Evolutionary conservation across 2,888 invertebrate species (phyloP).

Genomic region (Oeneis ivallda): DNA sequence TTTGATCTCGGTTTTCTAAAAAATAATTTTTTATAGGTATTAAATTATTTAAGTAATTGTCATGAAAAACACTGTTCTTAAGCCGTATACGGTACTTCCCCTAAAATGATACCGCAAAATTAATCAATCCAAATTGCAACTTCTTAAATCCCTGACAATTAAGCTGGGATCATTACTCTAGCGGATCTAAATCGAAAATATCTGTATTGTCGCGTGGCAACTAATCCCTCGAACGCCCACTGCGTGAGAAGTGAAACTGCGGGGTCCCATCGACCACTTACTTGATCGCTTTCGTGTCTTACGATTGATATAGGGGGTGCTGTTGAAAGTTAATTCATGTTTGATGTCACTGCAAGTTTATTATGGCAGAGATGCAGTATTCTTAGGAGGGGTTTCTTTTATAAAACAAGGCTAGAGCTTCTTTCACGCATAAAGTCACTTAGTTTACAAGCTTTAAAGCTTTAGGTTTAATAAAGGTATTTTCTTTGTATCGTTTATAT

Average conservation of each 20-base stretch:
- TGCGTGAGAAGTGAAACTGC: constrained; percentile 77
- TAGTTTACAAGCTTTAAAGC: too few species aligned
- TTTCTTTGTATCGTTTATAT: too few species aligned
- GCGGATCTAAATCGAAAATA: constrained; percentile 74
- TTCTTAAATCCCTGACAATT: constrained; percentile 53
- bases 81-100: neutral
- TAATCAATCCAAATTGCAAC: constrained; percentile 51
- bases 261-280: constrained; percentile 75
- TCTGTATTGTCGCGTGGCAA: constrained; percentile 75
- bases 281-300: constrained; percentile 71
- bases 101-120: constrained; percentile 30
- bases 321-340: constrained; percentile 78
- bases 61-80: neutral
- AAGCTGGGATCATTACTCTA: constrained; percentile 64
- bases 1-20: too few species aligned
- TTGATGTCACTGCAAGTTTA: constrained; percentile 75
- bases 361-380: constrained; percentile 69
- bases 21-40: too few species aligned
- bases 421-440: too few species aligned
- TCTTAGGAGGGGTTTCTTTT: constrained; percentile 30
- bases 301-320: constrained; percentile 53
- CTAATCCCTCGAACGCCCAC: constrained; percentile 73
- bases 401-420: neutral
- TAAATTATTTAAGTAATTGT: neutral
- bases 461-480: too few species aligned